Evolutionary conservation across 2,888 invertebrate species (phyloP).

Genomic region (Aphodius sticticus): DNA sequence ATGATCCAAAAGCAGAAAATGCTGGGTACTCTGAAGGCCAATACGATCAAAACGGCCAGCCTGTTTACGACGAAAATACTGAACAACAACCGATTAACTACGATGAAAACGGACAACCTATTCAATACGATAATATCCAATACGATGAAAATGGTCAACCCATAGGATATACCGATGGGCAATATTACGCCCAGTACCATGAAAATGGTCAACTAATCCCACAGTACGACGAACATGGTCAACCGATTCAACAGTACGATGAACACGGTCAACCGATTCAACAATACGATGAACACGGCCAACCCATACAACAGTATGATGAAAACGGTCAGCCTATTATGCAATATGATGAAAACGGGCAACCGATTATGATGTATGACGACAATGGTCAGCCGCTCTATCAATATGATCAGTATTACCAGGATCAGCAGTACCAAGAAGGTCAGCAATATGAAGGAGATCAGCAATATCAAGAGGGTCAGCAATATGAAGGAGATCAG

Average conservation of each 20-base stretch:
- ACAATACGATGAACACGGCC: conserved; percentile 46
- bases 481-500: conserved; percentile 33
- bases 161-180: conserved; percentile 25
- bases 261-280: conserved; percentile 34
- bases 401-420: conserved; percentile 34
- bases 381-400: conserved; percentile 40
- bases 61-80: neutral
- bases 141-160: conserved; percentile 39
- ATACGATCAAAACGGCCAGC: neutral
- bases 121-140: conserved; percentile 34
- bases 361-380: conserved; percentile 39
- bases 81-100: conserved; percentile 9
- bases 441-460: conserved; percentile 17
- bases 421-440: conserved; percentile 23
- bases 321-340: conserved; percentile 44
- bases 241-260: conserved; percentile 40
- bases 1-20: conserved; percentile 4
- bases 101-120: conserved; percentile 18
- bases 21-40: neutral
- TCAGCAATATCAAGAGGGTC: conserved; percentile 25
- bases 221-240: conserved; percentile 42
- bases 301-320: conserved; percentile 45
- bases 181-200: conserved; percentile 41
- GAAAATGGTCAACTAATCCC: conserved; percentile 44
- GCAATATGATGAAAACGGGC: conserved; percentile 43